Percentiles rank a stretch among this genome's conserved stretches.
phyloP scores from a whole-genome alignment of 2,113 vertebrate genomes.

The Octodon degus region DNA sequence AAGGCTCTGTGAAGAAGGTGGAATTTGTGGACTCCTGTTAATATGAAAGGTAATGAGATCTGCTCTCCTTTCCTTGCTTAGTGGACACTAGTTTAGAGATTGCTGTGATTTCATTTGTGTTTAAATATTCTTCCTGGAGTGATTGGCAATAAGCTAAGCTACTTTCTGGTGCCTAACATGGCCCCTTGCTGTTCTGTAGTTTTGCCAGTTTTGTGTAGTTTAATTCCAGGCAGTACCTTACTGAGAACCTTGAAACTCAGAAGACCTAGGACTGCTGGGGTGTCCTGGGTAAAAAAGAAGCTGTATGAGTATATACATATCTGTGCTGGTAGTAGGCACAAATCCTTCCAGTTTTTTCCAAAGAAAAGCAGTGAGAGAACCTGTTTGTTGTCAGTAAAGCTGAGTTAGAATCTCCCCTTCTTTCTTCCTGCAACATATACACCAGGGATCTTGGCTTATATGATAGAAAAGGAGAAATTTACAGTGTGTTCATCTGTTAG shows the following conservation, averaged over 20 bases:
- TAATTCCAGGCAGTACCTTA: constrained; percentile 28
- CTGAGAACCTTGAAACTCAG: constrained; percentile 17
- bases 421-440: neutral
- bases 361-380: neutral
- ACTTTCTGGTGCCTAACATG: neutral
- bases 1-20: constrained; percentile 35
- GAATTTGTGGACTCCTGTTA: constrained; percentile 11
- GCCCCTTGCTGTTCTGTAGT: neutral
- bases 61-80: neutral
- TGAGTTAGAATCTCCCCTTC: neutral
- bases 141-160: neutral
- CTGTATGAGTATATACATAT: neutral
- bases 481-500: neutral
- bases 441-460: neutral
- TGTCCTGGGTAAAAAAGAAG: constrained; percentile 35
- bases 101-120: constrained; percentile 17
- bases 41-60: neutral
- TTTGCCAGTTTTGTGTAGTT: constrained; percentile 53
- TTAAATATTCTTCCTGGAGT: constrained; percentile 44
- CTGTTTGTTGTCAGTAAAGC: neutral
- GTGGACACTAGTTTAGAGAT: neutral
- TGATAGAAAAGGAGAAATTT: constrained; percentile 23
- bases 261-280: constrained; percentile 3
- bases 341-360: constrained; percentile 51
- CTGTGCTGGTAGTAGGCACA: neutral